phyloP scores from a whole-genome alignment of 2,797 vertebrate species.

The Lutjanus campechanus region DNA sequence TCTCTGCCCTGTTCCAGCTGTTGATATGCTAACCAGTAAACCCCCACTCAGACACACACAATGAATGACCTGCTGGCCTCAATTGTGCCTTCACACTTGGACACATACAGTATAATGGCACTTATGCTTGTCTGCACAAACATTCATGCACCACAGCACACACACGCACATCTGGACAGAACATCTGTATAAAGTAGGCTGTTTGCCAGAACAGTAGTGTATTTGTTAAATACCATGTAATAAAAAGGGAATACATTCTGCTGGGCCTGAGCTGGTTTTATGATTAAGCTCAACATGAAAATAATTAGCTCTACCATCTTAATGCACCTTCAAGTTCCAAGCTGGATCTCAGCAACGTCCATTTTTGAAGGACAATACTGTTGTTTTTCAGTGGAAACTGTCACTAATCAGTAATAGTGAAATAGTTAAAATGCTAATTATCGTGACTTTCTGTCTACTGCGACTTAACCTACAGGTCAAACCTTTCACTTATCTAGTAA shows the following conservation, averaged over 20 bases:
- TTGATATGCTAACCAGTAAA: too few species aligned
- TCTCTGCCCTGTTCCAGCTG: too few species aligned
- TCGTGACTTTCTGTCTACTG: too few species aligned
- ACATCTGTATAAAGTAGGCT: neutral
- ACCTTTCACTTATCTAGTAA: neutral
- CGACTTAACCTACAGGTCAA: too few species aligned
- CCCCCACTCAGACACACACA: neutral
- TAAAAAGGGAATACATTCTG: too few species aligned
- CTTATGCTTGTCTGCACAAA: too few species aligned
- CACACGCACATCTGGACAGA: conserved; percentile 2
- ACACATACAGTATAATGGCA: neutral
- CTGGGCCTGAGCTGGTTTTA: neutral
- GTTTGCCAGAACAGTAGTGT: neutral
- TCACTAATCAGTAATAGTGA: neutral
- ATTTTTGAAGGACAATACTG: neutral
- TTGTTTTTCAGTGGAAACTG: neutral
- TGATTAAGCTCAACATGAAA: neutral
- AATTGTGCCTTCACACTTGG: neutral
- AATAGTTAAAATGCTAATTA: too few species aligned
- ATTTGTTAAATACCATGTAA: too few species aligned
- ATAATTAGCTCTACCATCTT: neutral
- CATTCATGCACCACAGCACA: neutral
- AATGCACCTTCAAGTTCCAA: neutral
- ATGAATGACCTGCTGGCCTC: conserved; percentile 35
- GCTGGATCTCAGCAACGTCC: neutral